These are phyloP conservation scores for Neotoma lepida DNA, from an alignment of 2,113 vertebrate genomes.

Conservation along the genomic window DNA sequence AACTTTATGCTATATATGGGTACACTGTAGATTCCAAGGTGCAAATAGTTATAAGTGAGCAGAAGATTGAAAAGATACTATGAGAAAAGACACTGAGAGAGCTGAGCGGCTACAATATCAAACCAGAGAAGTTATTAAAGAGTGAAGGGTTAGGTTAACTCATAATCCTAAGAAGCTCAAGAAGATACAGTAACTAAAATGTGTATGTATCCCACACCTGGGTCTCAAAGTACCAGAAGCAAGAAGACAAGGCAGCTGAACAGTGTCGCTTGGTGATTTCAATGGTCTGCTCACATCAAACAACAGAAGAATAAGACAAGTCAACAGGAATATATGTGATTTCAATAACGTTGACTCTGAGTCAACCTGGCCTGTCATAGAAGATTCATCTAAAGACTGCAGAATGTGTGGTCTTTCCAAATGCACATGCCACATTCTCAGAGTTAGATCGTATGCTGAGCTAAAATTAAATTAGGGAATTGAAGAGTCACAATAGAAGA, in stretches of 20 bases:
- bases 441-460: not conserved
- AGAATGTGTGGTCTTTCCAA: slow-evolving; percentile 32
- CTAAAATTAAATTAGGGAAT: slow-evolving; percentile 31
- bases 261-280: not conserved
- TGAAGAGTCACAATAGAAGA: not conserved
- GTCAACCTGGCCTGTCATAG: not conserved
- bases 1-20: not conserved
- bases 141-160: not conserved
- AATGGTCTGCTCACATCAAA: not conserved
- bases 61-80: not conserved
- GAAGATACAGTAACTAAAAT: not conserved
- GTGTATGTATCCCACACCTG: not conserved
- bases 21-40: not conserved
- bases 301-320: slow-evolving; percentile 1
- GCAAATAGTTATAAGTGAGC: not conserved
- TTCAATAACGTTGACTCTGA: not conserved
- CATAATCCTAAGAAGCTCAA: not conserved
- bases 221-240: not conserved
- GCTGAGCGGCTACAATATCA: not conserved
- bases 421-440: not conserved
- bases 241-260: not conserved
- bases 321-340: not conserved
- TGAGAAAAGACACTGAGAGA: not conserved
- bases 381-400: not conserved
- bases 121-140: not conserved